Evolutionary conservation across 2,888 invertebrate species (phyloP).

Genomic region (Tetranychus piercei): DNA sequence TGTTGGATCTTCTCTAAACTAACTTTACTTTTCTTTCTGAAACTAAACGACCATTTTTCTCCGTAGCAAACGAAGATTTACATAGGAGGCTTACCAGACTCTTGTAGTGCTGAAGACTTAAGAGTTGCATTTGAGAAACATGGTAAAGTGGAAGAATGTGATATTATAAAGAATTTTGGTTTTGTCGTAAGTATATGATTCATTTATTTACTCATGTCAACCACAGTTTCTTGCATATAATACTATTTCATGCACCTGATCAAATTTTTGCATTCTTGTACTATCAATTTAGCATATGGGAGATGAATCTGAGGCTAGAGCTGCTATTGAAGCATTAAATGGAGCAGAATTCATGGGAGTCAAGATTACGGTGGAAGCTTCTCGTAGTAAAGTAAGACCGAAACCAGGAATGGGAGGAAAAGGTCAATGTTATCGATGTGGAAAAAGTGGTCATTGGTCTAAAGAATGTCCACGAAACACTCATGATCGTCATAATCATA

Average conservation of each 20-base stretch:
- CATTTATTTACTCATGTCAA: neutral
- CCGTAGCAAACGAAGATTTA: slow-evolving; percentile 24
- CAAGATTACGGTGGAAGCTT: slow-evolving; percentile 26
- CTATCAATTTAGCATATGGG: slow-evolving; percentile 25
- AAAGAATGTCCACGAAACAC: slow-evolving; percentile 54
- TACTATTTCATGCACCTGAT: neutral
- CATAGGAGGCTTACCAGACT: slow-evolving; percentile 26
- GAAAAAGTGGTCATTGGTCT: slow-evolving; percentile 86
- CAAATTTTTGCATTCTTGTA: neutral
- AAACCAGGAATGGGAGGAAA: slow-evolving; percentile 93
- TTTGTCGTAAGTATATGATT: slow-evolving; percentile 24
- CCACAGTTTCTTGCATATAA: neutral
- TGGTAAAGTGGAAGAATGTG: slow-evolving; percentile 27
- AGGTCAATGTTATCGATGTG: slow-evolving; percentile 75
- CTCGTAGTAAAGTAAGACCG: slow-evolving; percentile 64
- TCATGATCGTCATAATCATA: slow-evolving; percentile 10
- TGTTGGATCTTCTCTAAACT: no score
- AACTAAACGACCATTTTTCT: no score
- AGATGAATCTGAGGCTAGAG: slow-evolving; percentile 25
- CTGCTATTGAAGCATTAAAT: slow-evolving; percentile 26
- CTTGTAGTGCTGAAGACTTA: slow-evolving; percentile 23
- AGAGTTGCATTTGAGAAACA: slow-evolving; percentile 25
- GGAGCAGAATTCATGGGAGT: slow-evolving; percentile 26
- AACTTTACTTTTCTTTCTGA: no score
- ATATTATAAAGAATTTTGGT: slow-evolving; percentile 27